Conservation (phyloP, 1,140 invertebrate genomes). For the Brachionus calyciflorus region DNA sequence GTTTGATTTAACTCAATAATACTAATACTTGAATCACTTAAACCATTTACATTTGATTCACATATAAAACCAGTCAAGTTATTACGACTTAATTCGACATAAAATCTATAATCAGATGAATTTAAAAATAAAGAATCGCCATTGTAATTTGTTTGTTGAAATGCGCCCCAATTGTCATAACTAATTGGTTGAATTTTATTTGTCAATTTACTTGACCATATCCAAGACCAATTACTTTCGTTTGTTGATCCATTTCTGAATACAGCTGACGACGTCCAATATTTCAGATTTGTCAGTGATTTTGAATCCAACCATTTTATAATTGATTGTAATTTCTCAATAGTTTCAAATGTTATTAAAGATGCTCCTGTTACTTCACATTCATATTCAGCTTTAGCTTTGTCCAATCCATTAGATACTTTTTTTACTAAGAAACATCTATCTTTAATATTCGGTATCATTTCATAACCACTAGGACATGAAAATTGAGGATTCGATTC, state of each 20-base stretch:
- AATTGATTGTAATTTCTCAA: not conserved
- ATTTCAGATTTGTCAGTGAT: not conserved
- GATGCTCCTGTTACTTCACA: conserved; percentile 19
- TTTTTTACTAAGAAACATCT: not conserved
- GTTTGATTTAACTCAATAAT: not conserved
- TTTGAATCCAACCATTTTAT: not conserved
- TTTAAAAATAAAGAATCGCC: not conserved
- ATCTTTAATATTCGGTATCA: not conserved
- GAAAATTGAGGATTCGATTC: conserved; percentile 21
- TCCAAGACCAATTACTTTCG: conserved; percentile 23
- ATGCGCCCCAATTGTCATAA: conserved; percentile 1
- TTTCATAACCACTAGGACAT: conserved; percentile 11
- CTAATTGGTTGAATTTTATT: conserved; percentile 1
- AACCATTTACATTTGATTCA: not conserved
- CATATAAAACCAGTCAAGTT: conserved; percentile 30
- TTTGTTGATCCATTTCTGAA: not conserved
- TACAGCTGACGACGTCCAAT: conserved; percentile 8
- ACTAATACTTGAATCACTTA: not conserved
- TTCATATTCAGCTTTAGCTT: not conserved
- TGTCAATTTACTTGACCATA: not conserved
- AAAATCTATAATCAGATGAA: not conserved
- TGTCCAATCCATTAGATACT: not conserved
- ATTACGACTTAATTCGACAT: not conserved
- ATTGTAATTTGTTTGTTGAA: conserved; percentile 4
- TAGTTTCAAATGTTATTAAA: not conserved